A percentile compares a stretch with the other conserved stretches of the same genome.
Conservation (phyloP, 2,888 invertebrate genomes). For the Agriopis aurantiaria region DNA sequence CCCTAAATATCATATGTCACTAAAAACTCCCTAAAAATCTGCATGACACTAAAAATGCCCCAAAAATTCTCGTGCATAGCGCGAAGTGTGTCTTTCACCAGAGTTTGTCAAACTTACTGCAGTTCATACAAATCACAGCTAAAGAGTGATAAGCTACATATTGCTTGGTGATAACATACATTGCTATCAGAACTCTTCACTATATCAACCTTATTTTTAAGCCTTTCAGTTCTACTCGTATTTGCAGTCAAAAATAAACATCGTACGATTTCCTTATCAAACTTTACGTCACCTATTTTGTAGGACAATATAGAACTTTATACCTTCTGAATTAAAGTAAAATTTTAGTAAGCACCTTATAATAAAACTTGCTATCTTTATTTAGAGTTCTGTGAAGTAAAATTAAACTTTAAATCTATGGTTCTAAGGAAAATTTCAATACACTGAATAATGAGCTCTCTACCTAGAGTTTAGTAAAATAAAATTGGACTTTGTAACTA, state of each 20-base stretch:
- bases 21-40: too few species aligned
- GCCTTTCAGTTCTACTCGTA: not conserved
- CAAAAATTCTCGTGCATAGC: too few species aligned
- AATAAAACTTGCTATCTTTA: not conserved
- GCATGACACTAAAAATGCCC: too few species aligned
- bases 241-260: slow-evolving; percentile 15
- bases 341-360: not conserved
- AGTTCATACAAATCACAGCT: not conserved
- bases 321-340: not conserved
- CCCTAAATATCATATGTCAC: too few species aligned
- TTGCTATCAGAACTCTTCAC: not conserved
- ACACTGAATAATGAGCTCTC: too few species aligned
- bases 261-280: slow-evolving; percentile 35
- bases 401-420: too few species aligned
- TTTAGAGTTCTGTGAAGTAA: too few species aligned
- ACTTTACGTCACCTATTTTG: slow-evolving; percentile 12
- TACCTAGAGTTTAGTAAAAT: too few species aligned
- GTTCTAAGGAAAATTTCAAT: too few species aligned
- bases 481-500: not conserved
- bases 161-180: not conserved
- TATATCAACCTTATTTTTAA: not conserved
- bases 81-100: too few species aligned
- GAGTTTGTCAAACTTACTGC: not conserved
- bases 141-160: not conserved
- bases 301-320: slow-evolving; percentile 4